Base-by-base conservation (phyloP, 2,888 invertebrate species). In the Eurois occulta region DNA sequence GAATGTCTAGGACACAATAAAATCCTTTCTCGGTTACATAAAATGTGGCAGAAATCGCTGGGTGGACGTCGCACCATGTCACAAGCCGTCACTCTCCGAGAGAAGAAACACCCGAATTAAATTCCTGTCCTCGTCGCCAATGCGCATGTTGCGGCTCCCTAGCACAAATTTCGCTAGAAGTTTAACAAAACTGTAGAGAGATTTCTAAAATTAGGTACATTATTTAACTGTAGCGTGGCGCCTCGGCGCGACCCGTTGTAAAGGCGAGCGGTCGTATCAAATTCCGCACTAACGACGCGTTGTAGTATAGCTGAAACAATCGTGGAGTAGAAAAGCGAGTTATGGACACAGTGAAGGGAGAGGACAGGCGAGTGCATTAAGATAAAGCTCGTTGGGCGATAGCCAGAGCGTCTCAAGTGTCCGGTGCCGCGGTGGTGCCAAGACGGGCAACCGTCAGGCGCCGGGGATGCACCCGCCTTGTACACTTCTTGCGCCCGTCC, bases 321-420 rank as follows among this genome's bases (percentile, higher is more conserved):
- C 88, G 93, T 87, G 83, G 85, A 93, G 94, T 93, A 91, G 93
- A 93, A 93, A 93, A 91, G 91, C 93, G 90, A 95, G 95, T 95
- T 94, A 94, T 93, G 92, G 91, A 87, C 89, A 91, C 85, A 91
- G 92, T 92, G 93, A 95, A 91, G 91, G 90, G 90, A 94, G 91
- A 89, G 92, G 94, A 95, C 94, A 93, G 92, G 92, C 93, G 92
- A 95, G 94, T 94, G 93, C 94, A 96, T 95, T 96, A 95, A 96
- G 95, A 95, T 94, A 95, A 95, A 95, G 93, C 94, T 94, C 87
- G 90, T 95, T 96, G 96, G 96, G 95, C 91, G 91, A 86, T 86
- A 88, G 96, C 95, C 96, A 96, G 94, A 96, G 94, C 94, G 94
- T 95, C 95, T 96, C 94, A 92, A 96, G 96, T 95, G 94, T 93